Conservation (phyloP, 2,888 invertebrate genomes). For the Venusia cambrica region DNA sequence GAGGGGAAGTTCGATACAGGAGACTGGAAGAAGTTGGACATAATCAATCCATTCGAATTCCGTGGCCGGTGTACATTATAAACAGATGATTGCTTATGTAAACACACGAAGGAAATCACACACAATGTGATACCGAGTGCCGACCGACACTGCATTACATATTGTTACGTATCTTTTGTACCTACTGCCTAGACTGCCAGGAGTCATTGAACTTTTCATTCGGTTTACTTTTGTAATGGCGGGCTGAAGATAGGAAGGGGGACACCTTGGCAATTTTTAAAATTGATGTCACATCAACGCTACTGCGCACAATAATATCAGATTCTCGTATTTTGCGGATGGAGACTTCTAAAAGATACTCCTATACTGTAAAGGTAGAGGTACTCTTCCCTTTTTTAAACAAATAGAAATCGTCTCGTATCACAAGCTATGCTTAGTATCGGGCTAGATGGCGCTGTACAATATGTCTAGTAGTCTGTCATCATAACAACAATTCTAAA, state of each 20-base stretch:
- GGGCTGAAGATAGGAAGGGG: slow-evolving; percentile 1
- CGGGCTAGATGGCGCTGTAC: too few species aligned
- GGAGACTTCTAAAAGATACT: too few species aligned
- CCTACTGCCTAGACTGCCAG: slow-evolving; percentile 17
- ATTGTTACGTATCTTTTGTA: slow-evolving; percentile 19
- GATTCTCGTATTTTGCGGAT: too few species aligned
- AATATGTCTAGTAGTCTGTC: too few species aligned
- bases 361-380: too few species aligned
- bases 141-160: slow-evolving; percentile 16
- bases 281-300: too few species aligned
- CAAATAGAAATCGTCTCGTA: too few species aligned
- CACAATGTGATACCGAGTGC: slow-evolving; percentile 14
- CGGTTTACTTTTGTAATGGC: slow-evolving; percentile 13
- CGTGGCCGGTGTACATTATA: slow-evolving; percentile 25
- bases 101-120: slow-evolving; percentile 36
- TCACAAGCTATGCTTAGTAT: too few species aligned
- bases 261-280: background rate
- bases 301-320: too few species aligned
- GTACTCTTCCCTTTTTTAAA: too few species aligned
- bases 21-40: too few species aligned
- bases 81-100: slow-evolving; percentile 44
- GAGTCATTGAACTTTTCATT: slow-evolving; percentile 24
- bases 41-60: slow-evolving; percentile 19
- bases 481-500: too few species aligned
- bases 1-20: slow-evolving; percentile 2